phyloP scores from a whole-genome alignment of 2,888 invertebrate species.

The Acholoe squamosa region DNA sequence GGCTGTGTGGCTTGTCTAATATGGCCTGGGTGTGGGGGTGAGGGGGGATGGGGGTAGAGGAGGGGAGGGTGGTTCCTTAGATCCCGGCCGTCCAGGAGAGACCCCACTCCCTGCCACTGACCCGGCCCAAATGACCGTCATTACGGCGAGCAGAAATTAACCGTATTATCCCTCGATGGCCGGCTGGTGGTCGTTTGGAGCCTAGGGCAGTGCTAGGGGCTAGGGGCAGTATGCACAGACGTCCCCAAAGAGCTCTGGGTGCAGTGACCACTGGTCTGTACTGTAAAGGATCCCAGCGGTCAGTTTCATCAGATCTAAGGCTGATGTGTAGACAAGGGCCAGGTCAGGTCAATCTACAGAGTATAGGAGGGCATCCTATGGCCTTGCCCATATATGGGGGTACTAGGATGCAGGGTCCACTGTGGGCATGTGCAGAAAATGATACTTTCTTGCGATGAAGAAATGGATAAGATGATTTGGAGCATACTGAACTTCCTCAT shows the following conservation, averaged over 20 bases:
- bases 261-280: constrained; percentile 2
- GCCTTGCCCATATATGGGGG: too few species aligned
- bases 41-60: background rate
- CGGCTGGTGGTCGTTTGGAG: constrained; percentile 5
- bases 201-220: background rate
- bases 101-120: constrained; percentile 26
- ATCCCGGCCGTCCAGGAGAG: constrained; percentile 15
- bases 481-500: too few species aligned
- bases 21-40: background rate
- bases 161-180: constrained; percentile 54
- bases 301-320: background rate
- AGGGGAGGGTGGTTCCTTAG: background rate
- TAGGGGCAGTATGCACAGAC: background rate
- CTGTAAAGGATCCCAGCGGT: background rate
- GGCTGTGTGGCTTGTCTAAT: constrained; percentile 20
- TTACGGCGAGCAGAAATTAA: constrained; percentile 50
- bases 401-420: background rate
- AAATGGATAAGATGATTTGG: background rate
- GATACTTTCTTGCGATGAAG: too few species aligned
- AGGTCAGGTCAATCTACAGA: background rate
- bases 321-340: background rate
- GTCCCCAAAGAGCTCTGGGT: background rate
- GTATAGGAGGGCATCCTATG: background rate
- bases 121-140: constrained; percentile 36
- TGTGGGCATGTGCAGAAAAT: background rate